Conservation (phyloP, 64 coral and sea anemone genomes). For the Cladopsammia gracilis region DNA sequence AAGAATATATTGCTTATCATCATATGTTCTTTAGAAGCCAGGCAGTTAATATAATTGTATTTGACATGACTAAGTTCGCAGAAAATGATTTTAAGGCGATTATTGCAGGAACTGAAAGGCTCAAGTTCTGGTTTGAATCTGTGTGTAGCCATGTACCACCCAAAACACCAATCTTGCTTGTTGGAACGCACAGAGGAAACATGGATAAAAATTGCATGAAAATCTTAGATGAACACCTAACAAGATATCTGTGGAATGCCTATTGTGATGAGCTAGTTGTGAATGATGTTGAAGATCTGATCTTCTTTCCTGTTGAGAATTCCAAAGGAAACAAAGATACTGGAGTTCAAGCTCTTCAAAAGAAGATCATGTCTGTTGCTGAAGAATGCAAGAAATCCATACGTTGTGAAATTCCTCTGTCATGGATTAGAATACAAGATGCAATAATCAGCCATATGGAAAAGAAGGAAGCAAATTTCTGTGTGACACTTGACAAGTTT, state of each 20-base stretch:
- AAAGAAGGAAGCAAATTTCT: no score
- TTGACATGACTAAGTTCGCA: slow-evolving; percentile 41
- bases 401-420: slow-evolving; percentile 40
- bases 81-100: slow-evolving; percentile 23
- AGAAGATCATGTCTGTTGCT: slow-evolving; percentile 32
- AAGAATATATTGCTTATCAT: slow-evolving; percentile 78
- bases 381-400: neutral
- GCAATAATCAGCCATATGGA: slow-evolving; percentile 13
- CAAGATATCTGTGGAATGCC: slow-evolving; percentile 37
- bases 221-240: slow-evolving; percentile 19
- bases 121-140: slow-evolving; percentile 75
- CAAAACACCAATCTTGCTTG: slow-evolving; percentile 63
- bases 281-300: slow-evolving; percentile 29
- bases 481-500: no score
- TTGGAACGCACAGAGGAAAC: slow-evolving; percentile 73
- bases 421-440: slow-evolving; percentile 84
- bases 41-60: slow-evolving; percentile 67
- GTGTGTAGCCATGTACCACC: slow-evolving; percentile 54
- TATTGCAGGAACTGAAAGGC: neutral
- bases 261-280: slow-evolving; percentile 47
- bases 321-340: slow-evolving; percentile 19
- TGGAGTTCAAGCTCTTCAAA: slow-evolving; percentile 42
- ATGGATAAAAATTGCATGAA: neutral
- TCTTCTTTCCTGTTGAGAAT: slow-evolving; percentile 83
- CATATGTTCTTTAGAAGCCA: slow-evolving; percentile 68